Evolutionary conservation across 2,113 vertebrate genomes (phyloP).

Genomic region (Phalacrocorax pelagicus): DNA sequence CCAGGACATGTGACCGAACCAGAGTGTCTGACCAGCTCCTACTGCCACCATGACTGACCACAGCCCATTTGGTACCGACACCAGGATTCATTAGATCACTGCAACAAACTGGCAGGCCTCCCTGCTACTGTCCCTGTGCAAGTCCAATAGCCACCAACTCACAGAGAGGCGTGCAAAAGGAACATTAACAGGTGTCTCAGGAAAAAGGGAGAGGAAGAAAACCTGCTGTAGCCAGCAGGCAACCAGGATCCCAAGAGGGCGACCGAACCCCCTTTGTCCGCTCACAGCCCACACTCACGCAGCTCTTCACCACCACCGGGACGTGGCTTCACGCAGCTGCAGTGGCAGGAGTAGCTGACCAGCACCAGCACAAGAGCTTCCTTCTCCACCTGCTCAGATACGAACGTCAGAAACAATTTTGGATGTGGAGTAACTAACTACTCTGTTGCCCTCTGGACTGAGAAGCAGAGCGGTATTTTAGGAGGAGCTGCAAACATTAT

Average conservation of each 20-base stretch:
- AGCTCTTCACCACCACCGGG: neutral
- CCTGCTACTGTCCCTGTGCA: neutral
- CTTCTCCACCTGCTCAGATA: neutral
- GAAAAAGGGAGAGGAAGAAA: neutral
- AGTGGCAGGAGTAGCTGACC: rapidly evolving
- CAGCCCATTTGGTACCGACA: neutral
- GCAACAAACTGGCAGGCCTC: neutral
- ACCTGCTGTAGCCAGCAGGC: neutral
- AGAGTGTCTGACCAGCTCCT: rapidly evolving
- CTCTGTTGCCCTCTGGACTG: neutral
- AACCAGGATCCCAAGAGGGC: neutral
- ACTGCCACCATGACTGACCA: no score
- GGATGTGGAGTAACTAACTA: neutral
- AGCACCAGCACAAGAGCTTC: neutral
- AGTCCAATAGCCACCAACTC: neutral
- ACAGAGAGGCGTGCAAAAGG: neutral
- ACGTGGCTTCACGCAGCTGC: rapidly evolving
- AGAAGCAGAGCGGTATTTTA: neutral
- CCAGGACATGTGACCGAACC: neutral
- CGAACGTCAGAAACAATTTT: rapidly evolving
- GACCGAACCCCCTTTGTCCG: rapidly evolving
- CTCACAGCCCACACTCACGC: rapidly evolving
- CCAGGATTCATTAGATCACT: neutral
- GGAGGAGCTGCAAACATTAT: neutral
- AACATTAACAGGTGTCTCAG: neutral